Evolutionary conservation across 1,140 invertebrate genomes (phyloP), one percentile per base, ranked within the genome.

Genomic region (Drosophila aff.): DNA sequence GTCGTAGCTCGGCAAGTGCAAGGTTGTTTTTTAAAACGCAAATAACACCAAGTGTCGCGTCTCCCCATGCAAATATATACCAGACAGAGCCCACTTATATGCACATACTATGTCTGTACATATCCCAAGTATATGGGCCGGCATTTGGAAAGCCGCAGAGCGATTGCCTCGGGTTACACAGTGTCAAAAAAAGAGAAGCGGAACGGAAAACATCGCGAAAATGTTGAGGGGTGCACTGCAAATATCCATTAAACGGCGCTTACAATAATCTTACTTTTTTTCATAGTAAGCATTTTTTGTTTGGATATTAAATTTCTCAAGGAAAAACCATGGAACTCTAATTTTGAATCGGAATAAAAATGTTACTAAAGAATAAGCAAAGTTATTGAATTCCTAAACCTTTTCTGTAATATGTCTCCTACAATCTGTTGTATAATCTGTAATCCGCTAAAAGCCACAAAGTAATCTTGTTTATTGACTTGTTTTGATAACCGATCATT

Each of bases 11-110:
- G 66, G 64, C 82, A 81, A 82, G 82, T 86, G 81, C 84, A 83
- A 86, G 67, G 80, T 80, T 67, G 82, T 80, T 82, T 73, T 72
- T 73, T 73, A 38, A 80, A 87, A 89, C 84, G 80, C 84, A 86
- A 89, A 87, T 82, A 72, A 82, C 44, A 49, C 63, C 63, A 44
- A 68, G 67, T 66, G 67, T 55, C 65, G 75, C 77, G 58, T 73
- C 57, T 53, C 71, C 63, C 58, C 68, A 74, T 65, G 64, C 52
- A 64, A 63, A 67, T 62, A 80, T 49, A 75, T 55, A 55, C 13
- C 38, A 77, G n/a, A 63, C 38, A 63, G 15, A 69, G 53, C 16
- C 44, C 77, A 63, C 41, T 63, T 38, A 68, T 43, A 43, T 53
- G 47, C n/a, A 63, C 33, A 81, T 55, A 11, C 31, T 33, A 59